Base-by-base conservation (phyloP, 1,140 invertebrate genomes). In the Micrasema longulum region DNA sequence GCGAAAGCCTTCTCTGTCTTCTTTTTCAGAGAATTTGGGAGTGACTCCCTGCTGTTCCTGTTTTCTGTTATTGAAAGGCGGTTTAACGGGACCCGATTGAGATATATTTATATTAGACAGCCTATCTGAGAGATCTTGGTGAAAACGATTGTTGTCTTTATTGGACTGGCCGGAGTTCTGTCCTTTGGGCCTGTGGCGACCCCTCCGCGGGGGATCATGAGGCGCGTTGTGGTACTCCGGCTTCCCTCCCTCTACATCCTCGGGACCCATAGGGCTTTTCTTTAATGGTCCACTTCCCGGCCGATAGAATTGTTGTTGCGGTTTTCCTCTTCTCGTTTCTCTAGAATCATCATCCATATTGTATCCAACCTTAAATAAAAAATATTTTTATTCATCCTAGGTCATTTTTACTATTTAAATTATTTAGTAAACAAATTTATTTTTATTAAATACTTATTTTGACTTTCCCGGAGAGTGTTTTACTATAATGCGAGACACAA, bases 291-390 rank as follows among this genome's bases (percentile, higher is more conserved):
- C 84, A 80, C 83, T 85, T 75, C 83, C 83, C 77, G 83, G 82
- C 77, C 81, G 83, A 67, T 85, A 85, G 52, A 84, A 79, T 75
- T 84, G 82, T 78, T 84, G 83, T 79, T 82, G 84, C 75, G 83
- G 83, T 81, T 84, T 86, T 77, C 80, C 82, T 80, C 81, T 83
- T 78, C 79, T 84, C 71, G 80, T 81, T 76, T 83, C 81, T 79
- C 81, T 84, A 77, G 67, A 80, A 67, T 83, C 84, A 84, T 86
- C 82, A 84, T 84, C 84, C 84, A 86, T 86, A 83, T 75, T 81
- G 82, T 63, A 31, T 53, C 55, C 38, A 20, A 69, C 50, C 73
- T 71, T 43, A 11, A 67, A 73, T 57, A 23, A 60, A 57, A 53
- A 6, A 22, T 23, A 53, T 45, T n/a, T n/a, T n/a, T n/a, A n/a